phyloP scores from a whole-genome alignment of 2,888 invertebrate species.

The Dicyrtomina minuta region DNA sequence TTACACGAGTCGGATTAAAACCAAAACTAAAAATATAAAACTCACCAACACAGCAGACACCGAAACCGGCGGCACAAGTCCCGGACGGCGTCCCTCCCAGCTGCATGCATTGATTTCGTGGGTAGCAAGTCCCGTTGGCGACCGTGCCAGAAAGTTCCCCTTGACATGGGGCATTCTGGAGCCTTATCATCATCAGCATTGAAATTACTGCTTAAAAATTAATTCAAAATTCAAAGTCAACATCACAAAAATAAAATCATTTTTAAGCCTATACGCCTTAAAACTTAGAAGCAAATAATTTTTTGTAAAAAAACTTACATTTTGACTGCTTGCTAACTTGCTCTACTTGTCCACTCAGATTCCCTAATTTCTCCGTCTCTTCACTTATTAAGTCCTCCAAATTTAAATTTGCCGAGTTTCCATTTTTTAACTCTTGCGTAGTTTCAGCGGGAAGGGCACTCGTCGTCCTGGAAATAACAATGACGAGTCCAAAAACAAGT shows the following conservation, averaged over 20 bases:
- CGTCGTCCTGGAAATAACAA: no score
- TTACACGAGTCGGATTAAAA: no score
- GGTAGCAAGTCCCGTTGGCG: constrained; percentile 79
- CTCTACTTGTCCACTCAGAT: not conserved
- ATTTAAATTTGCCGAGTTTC: not conserved
- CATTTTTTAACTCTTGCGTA: not conserved
- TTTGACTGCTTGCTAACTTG: constrained; percentile 9
- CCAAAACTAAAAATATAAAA: constrained; percentile 54
- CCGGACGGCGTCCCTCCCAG: constrained; percentile 75
- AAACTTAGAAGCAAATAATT: not conserved
- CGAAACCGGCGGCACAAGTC: constrained; percentile 75
- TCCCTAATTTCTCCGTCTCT: not conserved
- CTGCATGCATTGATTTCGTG: constrained; percentile 69
- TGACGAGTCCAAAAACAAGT: not conserved
- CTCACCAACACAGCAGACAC: constrained; percentile 75
- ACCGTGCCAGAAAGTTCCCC: constrained; percentile 75
- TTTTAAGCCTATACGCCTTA: not conserved
- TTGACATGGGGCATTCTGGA: constrained; percentile 73
- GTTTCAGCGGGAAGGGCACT: not conserved
- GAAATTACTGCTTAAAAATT: constrained; percentile 66
- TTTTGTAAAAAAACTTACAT: not conserved
- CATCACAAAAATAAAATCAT: not conserved
- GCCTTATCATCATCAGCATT: constrained; percentile 75
- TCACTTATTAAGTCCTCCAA: not conserved
- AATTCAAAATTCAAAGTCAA: constrained; percentile 9